These are phyloP conservation scores for Myotis myotis DNA, from an alignment of 2,797 vertebrate genomes.

Conservation along the genomic window DNA sequence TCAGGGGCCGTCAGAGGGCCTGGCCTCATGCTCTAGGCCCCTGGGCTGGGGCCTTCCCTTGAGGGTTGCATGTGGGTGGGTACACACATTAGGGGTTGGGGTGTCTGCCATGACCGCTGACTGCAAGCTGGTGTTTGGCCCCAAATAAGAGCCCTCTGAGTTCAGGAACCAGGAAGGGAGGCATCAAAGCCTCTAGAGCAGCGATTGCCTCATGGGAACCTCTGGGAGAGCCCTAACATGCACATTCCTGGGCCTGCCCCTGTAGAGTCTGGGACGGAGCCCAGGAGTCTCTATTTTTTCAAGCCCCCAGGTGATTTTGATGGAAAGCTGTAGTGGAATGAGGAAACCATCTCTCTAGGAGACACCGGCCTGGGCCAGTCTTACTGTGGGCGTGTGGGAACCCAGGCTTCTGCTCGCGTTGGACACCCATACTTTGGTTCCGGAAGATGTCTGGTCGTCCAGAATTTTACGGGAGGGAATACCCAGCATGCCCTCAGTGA, in stretches of 20 bases:
- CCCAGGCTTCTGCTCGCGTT: background rate
- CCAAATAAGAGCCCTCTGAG: background rate
- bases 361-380: background rate
- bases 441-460: background rate
- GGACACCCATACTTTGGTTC: background rate
- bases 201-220: background rate
- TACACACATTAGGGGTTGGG: too few species aligned
- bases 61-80: background rate
- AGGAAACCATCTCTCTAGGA: background rate
- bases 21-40: background rate
- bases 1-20: background rate
- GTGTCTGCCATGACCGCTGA: background rate
- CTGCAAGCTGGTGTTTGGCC: background rate
- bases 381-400: accelerated
- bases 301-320: background rate
- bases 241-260: background rate
- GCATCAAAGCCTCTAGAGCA: background rate
- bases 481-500: background rate
- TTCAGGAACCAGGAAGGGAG: background rate
- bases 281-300: background rate
- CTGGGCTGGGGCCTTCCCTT: background rate
- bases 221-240: background rate
- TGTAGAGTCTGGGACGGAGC: background rate
- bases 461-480: background rate
- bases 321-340: background rate